Conservation (phyloP, 2,888 invertebrate genomes). For the Sympetrum striolatum region DNA sequence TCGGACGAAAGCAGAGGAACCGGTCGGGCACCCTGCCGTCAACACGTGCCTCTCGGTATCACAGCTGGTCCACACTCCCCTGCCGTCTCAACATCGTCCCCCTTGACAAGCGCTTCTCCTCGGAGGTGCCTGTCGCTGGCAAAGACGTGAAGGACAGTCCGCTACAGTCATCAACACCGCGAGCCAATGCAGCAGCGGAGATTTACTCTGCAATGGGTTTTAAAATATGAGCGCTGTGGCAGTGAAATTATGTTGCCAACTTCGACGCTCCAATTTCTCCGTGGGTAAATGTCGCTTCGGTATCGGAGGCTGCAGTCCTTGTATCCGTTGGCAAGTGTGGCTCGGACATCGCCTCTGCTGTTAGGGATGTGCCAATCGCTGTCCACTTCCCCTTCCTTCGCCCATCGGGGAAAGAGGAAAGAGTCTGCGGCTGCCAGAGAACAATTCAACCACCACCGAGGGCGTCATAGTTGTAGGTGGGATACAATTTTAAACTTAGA, state of each 20-base stretch:
- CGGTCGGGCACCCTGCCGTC: not conserved
- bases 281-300: not conserved
- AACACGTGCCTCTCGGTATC: not conserved
- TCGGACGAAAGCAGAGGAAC: not conserved
- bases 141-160: not conserved
- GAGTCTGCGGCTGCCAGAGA: not conserved
- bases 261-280: not conserved
- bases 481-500: not conserved
- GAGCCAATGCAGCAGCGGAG: not conserved
- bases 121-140: not conserved
- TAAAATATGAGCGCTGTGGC: no score
- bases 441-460: not conserved
- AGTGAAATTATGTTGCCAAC: not conserved
- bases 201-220: no score
- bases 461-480: not conserved
- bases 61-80: not conserved
- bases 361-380: not conserved
- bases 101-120: not conserved
- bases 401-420: not conserved
- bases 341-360: not conserved
- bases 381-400: not conserved
- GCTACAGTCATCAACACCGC: not conserved
- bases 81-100: not conserved
- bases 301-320: not conserved
- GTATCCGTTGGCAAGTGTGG: not conserved